Evolutionary conservation across 1,140 invertebrate genomes (phyloP).

Genomic region (Drosophila ficusphila): DNA sequence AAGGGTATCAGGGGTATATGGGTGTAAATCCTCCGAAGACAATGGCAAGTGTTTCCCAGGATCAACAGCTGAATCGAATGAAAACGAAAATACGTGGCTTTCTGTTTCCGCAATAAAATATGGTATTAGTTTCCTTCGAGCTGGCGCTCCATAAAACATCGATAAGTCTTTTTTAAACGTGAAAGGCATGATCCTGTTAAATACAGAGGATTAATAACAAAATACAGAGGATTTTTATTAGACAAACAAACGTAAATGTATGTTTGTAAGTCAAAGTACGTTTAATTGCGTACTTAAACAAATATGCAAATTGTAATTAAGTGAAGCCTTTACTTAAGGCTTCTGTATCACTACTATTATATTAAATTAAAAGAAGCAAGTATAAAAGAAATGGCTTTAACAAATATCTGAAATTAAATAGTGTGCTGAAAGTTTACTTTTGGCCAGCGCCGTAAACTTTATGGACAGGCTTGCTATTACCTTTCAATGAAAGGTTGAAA

Average conservation of each 20-base stretch:
- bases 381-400: not conserved
- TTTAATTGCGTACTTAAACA: too few species aligned
- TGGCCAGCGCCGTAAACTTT: not conserved
- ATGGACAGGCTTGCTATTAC: not conserved
- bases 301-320: too few species aligned
- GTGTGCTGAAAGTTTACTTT: not conserved
- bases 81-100: slow-evolving; percentile 6
- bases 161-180: not conserved
- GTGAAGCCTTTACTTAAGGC: too few species aligned
- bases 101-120: slow-evolving; percentile 10
- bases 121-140: not conserved
- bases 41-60: slow-evolving; percentile 16
- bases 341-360: not conserved
- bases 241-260: too few species aligned
- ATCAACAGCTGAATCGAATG: slow-evolving; percentile 4
- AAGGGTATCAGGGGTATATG: slow-evolving; percentile 30
- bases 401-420: not conserved
- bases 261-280: too few species aligned
- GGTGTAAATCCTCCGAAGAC: not conserved
- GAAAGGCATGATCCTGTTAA: not conserved
- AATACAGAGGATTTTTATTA: not conserved
- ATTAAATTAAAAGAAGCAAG: not conserved
- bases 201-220: not conserved
- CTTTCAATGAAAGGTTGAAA: not conserved
- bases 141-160: slow-evolving; percentile 1